Percentiles rank a stretch among this genome's conserved stretches.
Evolutionary conservation across 2,797 vertebrate species (phyloP).

Genomic region (Lerista edwardsae): DNA sequence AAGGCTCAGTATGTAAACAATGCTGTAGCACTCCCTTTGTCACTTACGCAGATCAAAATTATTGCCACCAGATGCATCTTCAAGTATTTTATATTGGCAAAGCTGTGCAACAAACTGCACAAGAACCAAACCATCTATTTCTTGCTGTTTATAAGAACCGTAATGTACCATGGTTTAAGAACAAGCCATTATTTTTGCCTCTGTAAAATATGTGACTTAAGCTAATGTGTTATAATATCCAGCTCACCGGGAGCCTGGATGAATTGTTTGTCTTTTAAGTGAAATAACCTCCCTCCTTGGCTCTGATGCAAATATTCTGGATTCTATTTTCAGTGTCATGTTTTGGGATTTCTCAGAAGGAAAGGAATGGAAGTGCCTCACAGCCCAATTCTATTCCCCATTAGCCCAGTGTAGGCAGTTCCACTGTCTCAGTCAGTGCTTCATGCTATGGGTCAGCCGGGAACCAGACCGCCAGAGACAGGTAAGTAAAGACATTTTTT

Average conservation of each 20-base stretch:
- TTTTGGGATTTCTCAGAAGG: slow-evolving; percentile 36
- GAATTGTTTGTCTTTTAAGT: slow-evolving; percentile 50
- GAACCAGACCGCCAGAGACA: too few species aligned
- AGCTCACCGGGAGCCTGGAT: slow-evolving; percentile 40
- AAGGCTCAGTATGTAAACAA: slow-evolving; percentile 13
- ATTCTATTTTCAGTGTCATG: slow-evolving; percentile 38
- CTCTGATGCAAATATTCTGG: slow-evolving; percentile 46
- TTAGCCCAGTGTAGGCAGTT: too few species aligned
- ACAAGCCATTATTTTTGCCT: slow-evolving; percentile 51
- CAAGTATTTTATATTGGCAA: slow-evolving; percentile 18
- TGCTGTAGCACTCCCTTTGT: slow-evolving; percentile 4
- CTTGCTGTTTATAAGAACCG: slow-evolving; percentile 47
- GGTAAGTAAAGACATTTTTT: too few species aligned
- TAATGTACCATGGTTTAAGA: slow-evolving; percentile 14
- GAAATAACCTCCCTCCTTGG: slow-evolving; percentile 51
- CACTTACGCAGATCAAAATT: slow-evolving; percentile 7
- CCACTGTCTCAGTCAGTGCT: too few species aligned
- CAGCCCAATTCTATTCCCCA: too few species aligned
- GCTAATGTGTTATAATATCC: slow-evolving; percentile 56
- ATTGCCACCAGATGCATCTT: slow-evolving; percentile 25
- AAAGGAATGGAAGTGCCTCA: slow-evolving; percentile 30
- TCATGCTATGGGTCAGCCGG: too few species aligned
- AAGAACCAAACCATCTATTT: slow-evolving; percentile 26
- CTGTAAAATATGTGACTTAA: slow-evolving; percentile 55
- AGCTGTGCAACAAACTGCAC: slow-evolving; percentile 35